Percentiles rank a stretch among this genome's conserved stretches.
Evolutionary conservation across 2,888 invertebrate genomes (phyloP).

Genomic region (Lucinisca nassula): DNA sequence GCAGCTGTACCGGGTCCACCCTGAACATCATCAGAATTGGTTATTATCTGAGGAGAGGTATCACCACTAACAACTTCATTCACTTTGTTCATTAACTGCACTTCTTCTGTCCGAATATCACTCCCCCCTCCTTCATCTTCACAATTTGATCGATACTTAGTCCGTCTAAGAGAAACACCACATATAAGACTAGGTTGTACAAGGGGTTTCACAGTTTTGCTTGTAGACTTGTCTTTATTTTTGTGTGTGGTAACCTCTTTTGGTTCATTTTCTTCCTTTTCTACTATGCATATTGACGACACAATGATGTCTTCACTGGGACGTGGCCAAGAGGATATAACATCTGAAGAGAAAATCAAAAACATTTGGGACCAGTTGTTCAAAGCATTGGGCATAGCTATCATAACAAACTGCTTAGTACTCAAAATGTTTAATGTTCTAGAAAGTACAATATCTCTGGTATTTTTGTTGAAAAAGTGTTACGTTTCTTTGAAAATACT

Average conservation of each 20-base stretch:
- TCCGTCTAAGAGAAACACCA: conserved; percentile 86
- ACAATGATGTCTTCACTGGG: conserved; percentile 85
- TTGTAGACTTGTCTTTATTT: conserved; percentile 34
- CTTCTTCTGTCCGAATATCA: conserved; percentile 84
- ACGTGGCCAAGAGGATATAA: conserved; percentile 63
- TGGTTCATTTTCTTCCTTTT: conserved; percentile 72
- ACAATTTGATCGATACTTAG: conserved; percentile 70
- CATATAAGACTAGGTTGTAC: conserved; percentile 86
- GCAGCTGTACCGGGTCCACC: conserved; percentile 2
- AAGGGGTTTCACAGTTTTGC: conserved; percentile 45
- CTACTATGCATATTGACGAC: conserved; percentile 80
- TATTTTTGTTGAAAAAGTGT: too few relatives aligned
- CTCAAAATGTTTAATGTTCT: too few relatives aligned
- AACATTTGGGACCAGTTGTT: too few relatives aligned
- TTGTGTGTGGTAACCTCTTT: neutral
- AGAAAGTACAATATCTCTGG: too few relatives aligned
- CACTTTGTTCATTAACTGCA: conserved; percentile 94
- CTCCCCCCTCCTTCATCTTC: conserved; percentile 52
- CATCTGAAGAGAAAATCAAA: neutral
- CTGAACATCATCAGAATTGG: conserved; percentile 82
- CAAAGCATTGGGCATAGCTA: too few relatives aligned
- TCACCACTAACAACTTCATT: conserved; percentile 91
- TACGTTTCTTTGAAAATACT: too few relatives aligned
- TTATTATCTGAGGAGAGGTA: conserved; percentile 89
- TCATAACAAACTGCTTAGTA: too few relatives aligned